Conservation (phyloP, 2,888 invertebrate species). For the Drosophila emarginata region DNA sequence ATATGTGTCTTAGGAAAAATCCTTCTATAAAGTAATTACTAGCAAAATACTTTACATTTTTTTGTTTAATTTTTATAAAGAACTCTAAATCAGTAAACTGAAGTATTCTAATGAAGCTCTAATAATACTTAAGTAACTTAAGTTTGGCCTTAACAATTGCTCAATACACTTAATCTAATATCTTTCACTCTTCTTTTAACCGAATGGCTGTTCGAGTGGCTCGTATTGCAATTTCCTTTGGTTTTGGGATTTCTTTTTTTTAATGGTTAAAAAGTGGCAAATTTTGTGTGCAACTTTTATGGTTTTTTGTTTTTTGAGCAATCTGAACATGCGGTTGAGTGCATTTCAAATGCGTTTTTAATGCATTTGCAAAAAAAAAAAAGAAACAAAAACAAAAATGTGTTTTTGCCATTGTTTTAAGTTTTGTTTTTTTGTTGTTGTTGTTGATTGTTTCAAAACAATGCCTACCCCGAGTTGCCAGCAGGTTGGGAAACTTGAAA, state of each 20-base stretch:
- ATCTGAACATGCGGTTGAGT: slow-evolving; percentile 65
- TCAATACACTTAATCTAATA: not conserved
- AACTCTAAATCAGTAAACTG: too few relatives aligned
- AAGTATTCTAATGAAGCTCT: not conserved
- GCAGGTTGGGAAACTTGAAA: slow-evolving; percentile 23
- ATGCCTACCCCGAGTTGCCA: slow-evolving; percentile 10
- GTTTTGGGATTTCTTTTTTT: slow-evolving; percentile 23
- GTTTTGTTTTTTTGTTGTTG: slow-evolving; percentile 18
- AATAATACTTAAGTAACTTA: not conserved
- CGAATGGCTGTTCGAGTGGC: slow-evolving; percentile 13
- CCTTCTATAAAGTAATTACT: too few relatives aligned
- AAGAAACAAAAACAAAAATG: slow-evolving; percentile 2
- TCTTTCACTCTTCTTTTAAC: not conserved
- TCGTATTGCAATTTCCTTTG: slow-evolving; percentile 28
- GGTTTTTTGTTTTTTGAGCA: slow-evolving; percentile 8
- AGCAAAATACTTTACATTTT: not conserved
- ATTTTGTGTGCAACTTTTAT: slow-evolving; percentile 21
- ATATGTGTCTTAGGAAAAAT: not conserved
- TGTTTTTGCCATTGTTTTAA: slow-evolving; percentile 18
- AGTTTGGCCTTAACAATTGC: not conserved
- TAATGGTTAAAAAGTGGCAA: slow-evolving; percentile 22
- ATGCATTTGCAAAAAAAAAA: slow-evolving; percentile 23
- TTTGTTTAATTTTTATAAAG: too few relatives aligned
- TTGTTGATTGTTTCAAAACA: slow-evolving; percentile 18
- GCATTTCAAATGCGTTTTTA: slow-evolving; percentile 43